Conservation (phyloP, 2,113 vertebrate genomes). For the Vulpes vulpes region DNA sequence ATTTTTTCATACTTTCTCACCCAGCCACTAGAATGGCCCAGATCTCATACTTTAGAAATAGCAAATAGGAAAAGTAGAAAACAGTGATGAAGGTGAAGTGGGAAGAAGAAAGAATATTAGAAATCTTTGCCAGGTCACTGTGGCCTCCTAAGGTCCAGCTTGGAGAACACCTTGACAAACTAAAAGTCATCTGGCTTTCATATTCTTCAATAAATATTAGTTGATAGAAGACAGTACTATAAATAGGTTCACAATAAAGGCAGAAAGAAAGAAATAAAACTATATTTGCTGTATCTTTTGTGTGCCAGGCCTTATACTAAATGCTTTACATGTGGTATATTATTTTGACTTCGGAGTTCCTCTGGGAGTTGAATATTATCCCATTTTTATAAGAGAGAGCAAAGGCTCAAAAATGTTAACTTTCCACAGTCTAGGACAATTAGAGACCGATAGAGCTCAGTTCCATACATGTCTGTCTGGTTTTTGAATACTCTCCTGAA, state of each 20-base stretch:
- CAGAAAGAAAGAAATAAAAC: conserved; percentile 36
- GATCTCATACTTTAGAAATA: background rate
- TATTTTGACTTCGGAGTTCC: conserved; percentile 40
- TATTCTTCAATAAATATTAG: conserved; percentile 25
- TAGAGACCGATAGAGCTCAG: background rate
- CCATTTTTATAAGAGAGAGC: background rate
- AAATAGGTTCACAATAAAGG: conserved; percentile 4
- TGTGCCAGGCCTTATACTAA: background rate
- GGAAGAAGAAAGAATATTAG: background rate
- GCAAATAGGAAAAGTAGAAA: background rate
- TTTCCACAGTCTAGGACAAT: background rate
- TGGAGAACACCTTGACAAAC: background rate
- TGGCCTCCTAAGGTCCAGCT: background rate
- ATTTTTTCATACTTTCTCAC: background rate
- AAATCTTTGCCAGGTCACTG: background rate
- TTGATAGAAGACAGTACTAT: background rate
- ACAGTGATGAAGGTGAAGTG: background rate
- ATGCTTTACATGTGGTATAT: conserved; percentile 26
- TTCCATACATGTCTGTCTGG: background rate
- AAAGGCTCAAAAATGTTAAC: background rate
- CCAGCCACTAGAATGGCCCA: background rate
- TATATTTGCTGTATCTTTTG: background rate
- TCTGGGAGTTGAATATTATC: background rate
- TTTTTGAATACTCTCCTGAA: background rate
- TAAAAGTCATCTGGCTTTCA: background rate